Evolutionary conservation across 2,113 vertebrate species (phyloP), one percentile per base, ranked within the genome.

Genomic region (Xiphias gladius): DNA sequence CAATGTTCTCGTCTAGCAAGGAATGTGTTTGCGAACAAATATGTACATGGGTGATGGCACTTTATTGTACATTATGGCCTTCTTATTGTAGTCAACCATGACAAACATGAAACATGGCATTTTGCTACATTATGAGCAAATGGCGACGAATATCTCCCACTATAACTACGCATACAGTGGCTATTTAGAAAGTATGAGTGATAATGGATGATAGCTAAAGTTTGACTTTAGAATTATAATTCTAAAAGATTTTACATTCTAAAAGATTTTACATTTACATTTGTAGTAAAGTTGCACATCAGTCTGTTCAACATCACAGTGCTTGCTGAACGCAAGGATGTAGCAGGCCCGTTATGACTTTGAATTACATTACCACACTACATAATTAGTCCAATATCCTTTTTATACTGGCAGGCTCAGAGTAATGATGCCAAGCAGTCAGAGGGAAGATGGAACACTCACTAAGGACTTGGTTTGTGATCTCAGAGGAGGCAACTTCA

Each of bases 401-500:
- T 76, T 79, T 48, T 59, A 61, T 65, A 37, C 55, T 30, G 80
- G 62, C 78, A 52, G 75, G 69, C 70, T 86, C 57, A 59, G 66
- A 74, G 67, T 85, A 86, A 91, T 85, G 91, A 90, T 77, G 85
- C 62, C 77, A 68, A 28, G 80, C 86, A 74, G 85, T 87, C 87
- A 76, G 58, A 14, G 65, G 61, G 63, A 91, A 93, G 92, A 93
- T 88, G 90, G 84, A 92, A 81, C 82, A 59, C 90, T 89, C 85
- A 76, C 86, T 72, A 58, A 93, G 83, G 87, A 90, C 83, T 70
- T 58, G 80, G 52, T 86, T 81, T 86, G 87, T 86, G 91, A 92
- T 94, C 91, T 93, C 93, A 77, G 89, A 93, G 88, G 92, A 90
- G 89, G 90, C 87, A 79, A 85, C 91, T 90, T 90, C 86, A 88